Base-by-base conservation (phyloP, 1,140 invertebrate genomes). In the Bombus affinis region DNA sequence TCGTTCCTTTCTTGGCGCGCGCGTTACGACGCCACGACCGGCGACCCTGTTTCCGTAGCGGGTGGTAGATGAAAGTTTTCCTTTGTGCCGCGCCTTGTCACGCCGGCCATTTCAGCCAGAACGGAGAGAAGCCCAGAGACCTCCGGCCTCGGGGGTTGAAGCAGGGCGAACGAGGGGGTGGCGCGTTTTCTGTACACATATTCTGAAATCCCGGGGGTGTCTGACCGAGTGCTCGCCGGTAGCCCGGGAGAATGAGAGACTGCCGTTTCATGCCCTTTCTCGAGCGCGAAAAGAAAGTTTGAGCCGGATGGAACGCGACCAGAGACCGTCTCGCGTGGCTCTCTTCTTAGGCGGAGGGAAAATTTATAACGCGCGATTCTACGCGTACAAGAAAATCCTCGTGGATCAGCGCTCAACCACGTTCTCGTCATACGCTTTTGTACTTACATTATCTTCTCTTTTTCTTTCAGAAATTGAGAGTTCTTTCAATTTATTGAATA, bases 31-130 rank as follows among this genome's bases (percentile, higher is more conserved):
- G 88, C 74, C 74, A 83, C 81, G 88, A 77, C 78, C 83, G 88
- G 65, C 84, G 80, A 89, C 88, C 88, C 72, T 87, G 89, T 90
- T 90, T 89, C 89, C 89, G 85, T 87, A 65, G 89, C 78, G 89
- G 89, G 86, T 90, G 88, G 88, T 90, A 90, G 89, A 90, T 88
- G 89, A 91, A 90, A 91, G 89, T 91, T 91, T 90, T 65, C 89
- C 87, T 91, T 91, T 91, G 89, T 91, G 84, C 87, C 70, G 68
- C 66, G 71, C 62, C 89, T 88, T 90, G 89, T 90, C 89, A 88
- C 86, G 88, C 81, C 81, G 89, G 86, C 86, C 89, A 88, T 90
- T 89, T 75, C 86, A 76, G 71, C 70, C 22, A 70, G 68, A 37
- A 72, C 35, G 39, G 76, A 65, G 62, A 76, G 79, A 65, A 80